Conservation (phyloP, 23 tunicate species). For the Oikopleura vanhoeffeni region DNA sequence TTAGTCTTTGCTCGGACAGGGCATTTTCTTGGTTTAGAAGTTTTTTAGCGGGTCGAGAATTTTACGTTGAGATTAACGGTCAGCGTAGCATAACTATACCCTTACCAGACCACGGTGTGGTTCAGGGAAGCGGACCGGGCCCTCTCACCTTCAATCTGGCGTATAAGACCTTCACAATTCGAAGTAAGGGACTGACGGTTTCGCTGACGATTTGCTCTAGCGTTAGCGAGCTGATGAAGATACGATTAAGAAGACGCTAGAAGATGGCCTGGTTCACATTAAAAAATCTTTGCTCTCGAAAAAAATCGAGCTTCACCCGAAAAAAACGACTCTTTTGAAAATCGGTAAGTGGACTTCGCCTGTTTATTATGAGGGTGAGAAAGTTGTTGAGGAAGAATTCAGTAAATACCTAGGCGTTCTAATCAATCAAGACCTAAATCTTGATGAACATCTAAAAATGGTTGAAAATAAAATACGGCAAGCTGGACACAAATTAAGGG, state of each 20-base stretch:
- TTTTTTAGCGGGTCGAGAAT: not conserved
- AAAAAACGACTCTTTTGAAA: not conserved
- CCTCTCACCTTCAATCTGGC: not conserved
- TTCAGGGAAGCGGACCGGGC: not conserved
- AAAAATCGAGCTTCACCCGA: not conserved
- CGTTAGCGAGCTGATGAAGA: not conserved
- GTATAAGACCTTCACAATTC: not conserved
- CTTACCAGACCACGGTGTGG: not conserved
- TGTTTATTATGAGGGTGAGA: not conserved
- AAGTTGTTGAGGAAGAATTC: not conserved
- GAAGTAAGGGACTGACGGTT: not conserved
- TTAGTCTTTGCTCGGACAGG: not conserved
- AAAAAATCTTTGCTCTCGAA: not conserved
- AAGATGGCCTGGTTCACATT: not conserved
- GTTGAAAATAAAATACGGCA: not conserved
- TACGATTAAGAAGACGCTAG: not conserved
- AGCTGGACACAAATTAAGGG: not conserved
- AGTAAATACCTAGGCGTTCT: not conserved
- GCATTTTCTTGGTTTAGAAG: not conserved
- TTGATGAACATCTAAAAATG: not conserved
- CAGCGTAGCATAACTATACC: not conserved
- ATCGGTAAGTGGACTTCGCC: not conserved
- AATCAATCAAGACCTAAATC: not conserved
- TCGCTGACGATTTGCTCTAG: not conserved
- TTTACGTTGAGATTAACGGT: not conserved